Conservation (phyloP, 2,113 vertebrate genomes). For the Nothoprocta pentlandii region DNA sequence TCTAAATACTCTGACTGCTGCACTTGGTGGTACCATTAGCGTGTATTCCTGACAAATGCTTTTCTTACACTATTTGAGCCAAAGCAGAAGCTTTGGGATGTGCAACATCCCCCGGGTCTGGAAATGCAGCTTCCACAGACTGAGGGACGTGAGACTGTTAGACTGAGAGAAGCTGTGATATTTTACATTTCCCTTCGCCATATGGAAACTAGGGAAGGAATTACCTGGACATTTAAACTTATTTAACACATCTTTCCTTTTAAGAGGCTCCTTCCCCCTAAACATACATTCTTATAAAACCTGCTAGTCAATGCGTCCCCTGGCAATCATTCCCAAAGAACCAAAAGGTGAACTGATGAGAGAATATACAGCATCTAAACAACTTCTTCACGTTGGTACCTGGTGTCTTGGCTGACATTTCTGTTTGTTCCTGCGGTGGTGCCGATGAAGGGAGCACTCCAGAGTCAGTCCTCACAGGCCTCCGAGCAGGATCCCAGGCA, state of each 20-base stretch:
- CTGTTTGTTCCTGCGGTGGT: not conserved
- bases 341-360: accelerated
- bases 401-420: not conserved
- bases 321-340: not conserved
- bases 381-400: not conserved
- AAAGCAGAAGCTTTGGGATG: not conserved
- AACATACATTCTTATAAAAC: not conserved
- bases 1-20: slow-evolving; percentile 27
- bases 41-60: not conserved
- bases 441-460: not conserved
- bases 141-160: not conserved
- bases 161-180: not conserved
- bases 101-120: not conserved
- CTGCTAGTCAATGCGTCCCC: accelerated
- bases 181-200: not conserved
- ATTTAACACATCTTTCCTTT: not conserved
- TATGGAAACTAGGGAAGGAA: not conserved
- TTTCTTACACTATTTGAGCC: not conserved
- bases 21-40: not conserved
- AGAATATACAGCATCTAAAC: not conserved
- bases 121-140: not conserved
- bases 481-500: not conserved
- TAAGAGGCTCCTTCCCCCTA: not conserved
- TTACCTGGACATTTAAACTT: not conserved
- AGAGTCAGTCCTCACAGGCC: not conserved